phyloP scores from a whole-genome alignment of 64 coral and sea anemone species.

The Stichodactyla mertensii region DNA sequence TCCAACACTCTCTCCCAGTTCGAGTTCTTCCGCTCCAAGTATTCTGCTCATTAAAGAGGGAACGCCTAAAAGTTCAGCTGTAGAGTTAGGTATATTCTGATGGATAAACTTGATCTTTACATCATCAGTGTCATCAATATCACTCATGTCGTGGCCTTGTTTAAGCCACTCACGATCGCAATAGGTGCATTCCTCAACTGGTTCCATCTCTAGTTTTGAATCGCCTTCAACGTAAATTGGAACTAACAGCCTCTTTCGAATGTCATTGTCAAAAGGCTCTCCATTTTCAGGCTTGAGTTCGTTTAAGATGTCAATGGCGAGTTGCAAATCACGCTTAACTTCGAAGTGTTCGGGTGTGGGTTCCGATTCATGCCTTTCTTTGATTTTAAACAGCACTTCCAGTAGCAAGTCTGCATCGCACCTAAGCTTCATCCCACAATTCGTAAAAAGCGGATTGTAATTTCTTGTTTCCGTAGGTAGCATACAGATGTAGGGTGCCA shows the following conservation, averaged over 20 bases:
- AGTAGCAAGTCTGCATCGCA: slow-evolving; percentile 49
- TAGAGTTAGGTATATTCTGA: slow-evolving; percentile 48
- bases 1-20: slow-evolving; percentile 71
- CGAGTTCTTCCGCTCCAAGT: slow-evolving; percentile 65
- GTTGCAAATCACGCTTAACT: slow-evolving; percentile 63
- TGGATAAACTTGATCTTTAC: slow-evolving; percentile 59
- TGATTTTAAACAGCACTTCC: slow-evolving; percentile 50
- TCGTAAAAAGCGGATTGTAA: slow-evolving; percentile 38
- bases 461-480: slow-evolving; percentile 48
- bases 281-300: slow-evolving; percentile 34
- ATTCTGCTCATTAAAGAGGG: slow-evolving; percentile 73
- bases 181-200: slow-evolving; percentile 67
- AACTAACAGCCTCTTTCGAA: slow-evolving; percentile 47
- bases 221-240: slow-evolving; percentile 51
- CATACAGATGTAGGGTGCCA: slow-evolving; percentile 52
- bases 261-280: not conserved
- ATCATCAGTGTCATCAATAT: slow-evolving; percentile 41
- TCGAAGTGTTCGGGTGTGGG: not conserved
- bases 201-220: slow-evolving; percentile 32
- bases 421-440: slow-evolving; percentile 37
- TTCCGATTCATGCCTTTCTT: slow-evolving; percentile 37
- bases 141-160: slow-evolving; percentile 25
- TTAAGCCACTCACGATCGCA: slow-evolving; percentile 75
- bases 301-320: slow-evolving; percentile 64
- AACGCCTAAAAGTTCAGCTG: slow-evolving; percentile 56